These are phyloP conservation scores for Masnerella sp. DNA, from an alignment of 2,888 invertebrate genomes.

Conservation along the genomic window DNA sequence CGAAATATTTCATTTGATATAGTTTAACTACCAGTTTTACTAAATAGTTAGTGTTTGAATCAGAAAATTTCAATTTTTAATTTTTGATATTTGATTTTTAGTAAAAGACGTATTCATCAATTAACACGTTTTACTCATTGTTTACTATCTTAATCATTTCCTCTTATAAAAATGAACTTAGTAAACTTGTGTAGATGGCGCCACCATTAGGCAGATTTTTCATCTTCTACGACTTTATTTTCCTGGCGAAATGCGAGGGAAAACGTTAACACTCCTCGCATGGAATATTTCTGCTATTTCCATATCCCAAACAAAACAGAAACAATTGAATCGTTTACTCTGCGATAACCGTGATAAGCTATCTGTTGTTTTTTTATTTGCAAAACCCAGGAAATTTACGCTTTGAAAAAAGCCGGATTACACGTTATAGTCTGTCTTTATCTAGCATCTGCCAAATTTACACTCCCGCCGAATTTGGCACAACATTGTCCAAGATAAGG, in stretches of 20 bases:
- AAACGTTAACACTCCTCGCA: no score
- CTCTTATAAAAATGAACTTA: no score
- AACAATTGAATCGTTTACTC: constrained; percentile 40
- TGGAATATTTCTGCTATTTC: constrained; percentile 24
- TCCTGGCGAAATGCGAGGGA: no score
- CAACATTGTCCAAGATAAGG: constrained; percentile 16
- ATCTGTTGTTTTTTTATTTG: constrained; percentile 51
- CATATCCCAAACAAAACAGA: constrained; percentile 16
- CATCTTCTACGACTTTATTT: not conserved
- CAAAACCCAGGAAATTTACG: constrained; percentile 49
- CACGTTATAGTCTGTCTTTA: constrained; percentile 16
- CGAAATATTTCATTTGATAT: not conserved
- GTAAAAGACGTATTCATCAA: no score
- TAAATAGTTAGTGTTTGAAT: no score
- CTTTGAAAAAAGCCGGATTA: constrained; percentile 24
- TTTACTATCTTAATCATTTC: no score
- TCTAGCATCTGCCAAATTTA: constrained; percentile 17
- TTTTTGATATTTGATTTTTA: no score
- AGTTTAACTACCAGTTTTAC: no score
- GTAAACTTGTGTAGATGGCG: no score
- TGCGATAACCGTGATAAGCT: constrained; percentile 45
- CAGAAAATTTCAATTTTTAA: no score
- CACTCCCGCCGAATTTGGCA: constrained; percentile 22
- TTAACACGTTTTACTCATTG: no score
- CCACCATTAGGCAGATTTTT: no score